Conservation (phyloP, 2,888 invertebrate genomes). For the Pollenia amentaria region DNA sequence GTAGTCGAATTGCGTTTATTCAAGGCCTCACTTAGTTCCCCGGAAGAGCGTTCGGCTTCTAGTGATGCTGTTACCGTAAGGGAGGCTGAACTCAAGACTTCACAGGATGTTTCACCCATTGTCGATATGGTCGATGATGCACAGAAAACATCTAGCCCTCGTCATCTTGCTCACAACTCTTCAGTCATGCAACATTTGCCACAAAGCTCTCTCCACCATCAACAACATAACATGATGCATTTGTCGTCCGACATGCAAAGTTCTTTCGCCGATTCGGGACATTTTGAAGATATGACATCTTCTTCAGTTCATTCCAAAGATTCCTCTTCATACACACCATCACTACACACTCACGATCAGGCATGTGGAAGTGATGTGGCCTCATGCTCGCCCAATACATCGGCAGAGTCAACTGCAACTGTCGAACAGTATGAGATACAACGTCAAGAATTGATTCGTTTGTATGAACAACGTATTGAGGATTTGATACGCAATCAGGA, state of each 20-base stretch:
- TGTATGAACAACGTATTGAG: conserved; percentile 91
- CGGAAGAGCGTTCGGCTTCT: conserved; percentile 92
- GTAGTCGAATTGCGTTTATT: conserved; percentile 92
- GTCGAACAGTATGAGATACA: conserved; percentile 87
- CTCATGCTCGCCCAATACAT: conserved; percentile 46
- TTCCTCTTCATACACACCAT: conserved; percentile 85
- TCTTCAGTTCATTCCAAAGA: conserved; percentile 92
- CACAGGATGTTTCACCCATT: conserved; percentile 86
- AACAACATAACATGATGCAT: conserved; percentile 80
- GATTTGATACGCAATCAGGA: conserved; percentile 88
- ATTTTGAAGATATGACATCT: conserved; percentile 92
- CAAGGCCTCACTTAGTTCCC: conserved; percentile 91
- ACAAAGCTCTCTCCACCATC: conserved; percentile 76
- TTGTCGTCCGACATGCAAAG: conserved; percentile 88
- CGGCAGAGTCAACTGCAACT: conserved; percentile 77
- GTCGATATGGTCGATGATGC: conserved; percentile 86
- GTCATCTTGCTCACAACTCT: conserved; percentile 77
- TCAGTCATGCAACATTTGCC: conserved; percentile 60
- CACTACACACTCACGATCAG: conserved; percentile 83
- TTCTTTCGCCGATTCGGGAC: conserved; percentile 93
- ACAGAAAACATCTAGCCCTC: conserved; percentile 83
- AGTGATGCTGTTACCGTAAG: conserved; percentile 90
- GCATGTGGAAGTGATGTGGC: conserved; percentile 77
- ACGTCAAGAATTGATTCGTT: conserved; percentile 88
- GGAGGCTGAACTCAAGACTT: conserved; percentile 88